Percentiles rank a stretch among this genome's conserved stretches.
Conservation (phyloP, 2,797 vertebrate species). For the Morus bassanus region DNA sequence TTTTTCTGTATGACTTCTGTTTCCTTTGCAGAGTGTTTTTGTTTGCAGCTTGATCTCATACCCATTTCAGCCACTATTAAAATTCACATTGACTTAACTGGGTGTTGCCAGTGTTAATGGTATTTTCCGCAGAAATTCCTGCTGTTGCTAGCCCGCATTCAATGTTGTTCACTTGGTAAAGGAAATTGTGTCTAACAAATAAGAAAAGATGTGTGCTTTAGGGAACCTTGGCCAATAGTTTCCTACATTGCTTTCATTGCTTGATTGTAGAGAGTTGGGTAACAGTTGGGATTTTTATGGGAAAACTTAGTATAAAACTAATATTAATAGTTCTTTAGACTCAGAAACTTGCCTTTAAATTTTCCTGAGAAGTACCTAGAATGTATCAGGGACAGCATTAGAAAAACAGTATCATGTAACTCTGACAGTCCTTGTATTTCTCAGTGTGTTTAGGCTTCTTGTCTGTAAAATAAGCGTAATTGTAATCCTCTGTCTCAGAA, state of each 20-base stretch:
- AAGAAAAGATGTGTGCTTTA: background rate
- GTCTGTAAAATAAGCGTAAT: background rate
- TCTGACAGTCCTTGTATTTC: background rate
- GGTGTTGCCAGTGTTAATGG: conserved; percentile 28
- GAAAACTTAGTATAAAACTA: background rate
- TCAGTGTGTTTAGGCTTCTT: background rate
- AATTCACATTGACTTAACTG: background rate
- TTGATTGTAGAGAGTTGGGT: background rate
- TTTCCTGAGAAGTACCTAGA: background rate
- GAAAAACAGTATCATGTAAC: background rate
- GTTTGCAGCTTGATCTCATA: conserved; percentile 5
- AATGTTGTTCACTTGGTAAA: background rate
- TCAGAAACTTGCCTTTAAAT: background rate
- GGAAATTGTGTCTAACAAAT: conserved; percentile 20
- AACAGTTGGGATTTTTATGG: background rate
- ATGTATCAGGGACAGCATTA: background rate
- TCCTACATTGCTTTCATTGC: background rate
- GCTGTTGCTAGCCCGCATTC: conserved; percentile 13
- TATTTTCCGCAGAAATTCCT: conserved; percentile 34
- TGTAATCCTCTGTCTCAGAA: background rate
- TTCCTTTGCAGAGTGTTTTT: conserved; percentile 7
- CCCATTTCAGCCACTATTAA: conserved; percentile 2
- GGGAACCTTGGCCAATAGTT: background rate
- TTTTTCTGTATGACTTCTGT: conserved; percentile 19
- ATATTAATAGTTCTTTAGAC: background rate